Percentiles rank a stretch among this genome's conserved stretches.
phyloP scores from a whole-genome alignment of 2,888 invertebrate species.

The Napeogenes sylphis region DNA sequence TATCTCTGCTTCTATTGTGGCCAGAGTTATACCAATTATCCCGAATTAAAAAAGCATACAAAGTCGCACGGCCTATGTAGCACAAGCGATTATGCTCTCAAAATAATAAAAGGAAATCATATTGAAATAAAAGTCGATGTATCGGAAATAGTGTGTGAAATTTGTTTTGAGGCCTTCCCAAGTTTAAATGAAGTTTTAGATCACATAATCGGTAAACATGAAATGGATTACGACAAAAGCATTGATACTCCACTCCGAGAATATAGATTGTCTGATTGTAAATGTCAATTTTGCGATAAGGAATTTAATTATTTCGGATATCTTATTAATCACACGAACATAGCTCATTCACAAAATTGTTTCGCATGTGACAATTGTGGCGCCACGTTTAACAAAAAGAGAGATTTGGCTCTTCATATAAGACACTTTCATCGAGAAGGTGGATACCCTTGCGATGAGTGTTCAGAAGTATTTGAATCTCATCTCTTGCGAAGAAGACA shows the following conservation, averaged over 20 bases:
- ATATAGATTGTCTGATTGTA: slow-evolving; percentile 52
- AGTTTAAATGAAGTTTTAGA: slow-evolving; percentile 50
- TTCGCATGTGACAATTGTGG: slow-evolving; percentile 62
- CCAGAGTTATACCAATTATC: slow-evolving; percentile 47
- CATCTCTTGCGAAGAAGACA: slow-evolving; percentile 43
- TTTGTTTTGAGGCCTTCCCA: slow-evolving; percentile 54
- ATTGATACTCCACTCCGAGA: slow-evolving; percentile 53
- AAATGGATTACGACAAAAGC: slow-evolving; percentile 52
- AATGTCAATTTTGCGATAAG: slow-evolving; percentile 53
- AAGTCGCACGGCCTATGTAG: slow-evolving; percentile 53
- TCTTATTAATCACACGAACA: slow-evolving; percentile 56
- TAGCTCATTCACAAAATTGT: slow-evolving; percentile 49
- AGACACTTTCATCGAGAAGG: slow-evolving; percentile 49
- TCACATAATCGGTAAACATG: slow-evolving; percentile 58
- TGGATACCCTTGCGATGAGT: slow-evolving; percentile 56
- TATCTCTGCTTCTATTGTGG: slow-evolving; percentile 66
- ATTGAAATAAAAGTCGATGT: slow-evolving; percentile 62
- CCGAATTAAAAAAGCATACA: slow-evolving; percentile 59
- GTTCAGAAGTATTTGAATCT: slow-evolving; percentile 46
- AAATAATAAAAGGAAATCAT: slow-evolving; percentile 51
- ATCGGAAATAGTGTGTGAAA: slow-evolving; percentile 56
- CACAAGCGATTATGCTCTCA: slow-evolving; percentile 51
- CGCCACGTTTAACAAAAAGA: slow-evolving; percentile 52
- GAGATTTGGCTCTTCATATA: slow-evolving; percentile 53
- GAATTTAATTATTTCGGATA: slow-evolving; percentile 53